Conservation (phyloP, 2,888 invertebrate species). For the Margaritifera margaritifera region DNA sequence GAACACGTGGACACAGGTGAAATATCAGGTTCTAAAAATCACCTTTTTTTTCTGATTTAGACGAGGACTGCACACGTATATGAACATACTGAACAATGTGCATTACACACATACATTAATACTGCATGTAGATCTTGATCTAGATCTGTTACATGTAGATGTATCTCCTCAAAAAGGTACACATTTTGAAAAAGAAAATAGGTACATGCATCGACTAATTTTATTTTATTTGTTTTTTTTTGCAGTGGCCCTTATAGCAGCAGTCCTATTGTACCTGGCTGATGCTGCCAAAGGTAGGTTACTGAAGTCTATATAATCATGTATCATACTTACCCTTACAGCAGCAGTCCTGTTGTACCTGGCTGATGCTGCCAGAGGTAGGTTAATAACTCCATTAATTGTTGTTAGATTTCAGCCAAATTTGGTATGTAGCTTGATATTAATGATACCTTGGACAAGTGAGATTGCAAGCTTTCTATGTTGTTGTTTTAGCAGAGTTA, state of each 20-base stretch:
- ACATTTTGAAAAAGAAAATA: background rate
- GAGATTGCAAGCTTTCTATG: too few relatives aligned
- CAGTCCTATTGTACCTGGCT: conserved; percentile 65
- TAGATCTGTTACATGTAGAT: background rate
- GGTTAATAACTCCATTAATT: conserved; percentile 4
- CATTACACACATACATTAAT: background rate
- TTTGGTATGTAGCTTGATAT: too few relatives aligned
- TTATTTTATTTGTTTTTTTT: conserved; percentile 11
- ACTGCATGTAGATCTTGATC: background rate
- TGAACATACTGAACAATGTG: background rate
- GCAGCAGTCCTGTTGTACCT: conserved; percentile 67
- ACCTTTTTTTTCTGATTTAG: too few relatives aligned
- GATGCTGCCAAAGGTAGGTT: conserved; percentile 64
- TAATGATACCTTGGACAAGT: too few relatives aligned
- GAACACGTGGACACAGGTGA: too few relatives aligned
- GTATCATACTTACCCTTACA: conserved; percentile 47
- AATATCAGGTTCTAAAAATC: too few relatives aligned
- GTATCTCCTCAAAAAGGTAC: background rate
- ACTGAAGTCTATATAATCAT: background rate
- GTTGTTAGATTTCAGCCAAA: background rate
- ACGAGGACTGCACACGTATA: too few relatives aligned
- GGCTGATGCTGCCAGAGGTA: conserved; percentile 65
- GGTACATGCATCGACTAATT: too few relatives aligned
- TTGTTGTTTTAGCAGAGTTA: too few relatives aligned
- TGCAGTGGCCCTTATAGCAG: conserved; percentile 69